A percentile compares a stretch with the other conserved stretches of the same genome.
Conservation (phyloP, 2,797 vertebrate species). For the Lindbergichthys nudifrons region DNA sequence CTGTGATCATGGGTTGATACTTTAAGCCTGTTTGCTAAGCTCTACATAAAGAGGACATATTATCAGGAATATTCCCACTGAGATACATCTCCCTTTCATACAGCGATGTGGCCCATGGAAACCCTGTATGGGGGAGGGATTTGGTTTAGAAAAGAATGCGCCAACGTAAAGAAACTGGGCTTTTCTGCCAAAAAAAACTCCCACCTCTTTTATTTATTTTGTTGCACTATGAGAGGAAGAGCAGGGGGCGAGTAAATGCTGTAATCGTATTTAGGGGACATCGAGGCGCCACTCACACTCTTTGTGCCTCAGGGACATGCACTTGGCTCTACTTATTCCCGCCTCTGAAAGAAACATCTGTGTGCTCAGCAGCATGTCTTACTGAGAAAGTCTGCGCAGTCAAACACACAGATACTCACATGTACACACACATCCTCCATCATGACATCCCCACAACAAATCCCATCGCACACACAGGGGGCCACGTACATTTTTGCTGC, state of each 20-base stretch:
- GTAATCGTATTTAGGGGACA: conserved; percentile 76
- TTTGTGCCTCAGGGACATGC: conserved; percentile 60
- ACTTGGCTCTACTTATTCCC: conserved; percentile 62
- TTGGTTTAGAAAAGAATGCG: conserved; percentile 46
- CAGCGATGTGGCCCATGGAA: conserved; percentile 46
- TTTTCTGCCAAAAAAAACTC: conserved; percentile 32
- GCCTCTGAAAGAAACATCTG: conserved; percentile 78
- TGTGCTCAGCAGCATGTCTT: conserved; percentile 45
- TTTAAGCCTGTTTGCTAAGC: conserved; percentile 13
- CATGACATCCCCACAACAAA: conserved; percentile 41
- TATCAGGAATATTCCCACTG: conserved; percentile 46
- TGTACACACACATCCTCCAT: conserved; percentile 27
- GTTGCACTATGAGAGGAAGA: conserved; percentile 59
- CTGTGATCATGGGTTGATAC: conserved; percentile 26
- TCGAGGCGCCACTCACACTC: conserved; percentile 59
- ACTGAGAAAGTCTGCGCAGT: conserved; percentile 51
- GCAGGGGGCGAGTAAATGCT: conserved; percentile 65
- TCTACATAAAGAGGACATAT: conserved; percentile 56
- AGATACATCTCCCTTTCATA: conserved; percentile 54
- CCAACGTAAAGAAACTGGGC: conserved; percentile 48
- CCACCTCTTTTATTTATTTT: conserved; percentile 70
- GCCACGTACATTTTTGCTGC: conserved; percentile 53
- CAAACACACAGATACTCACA: conserved; percentile 20
- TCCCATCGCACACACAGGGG: conserved; percentile 51
- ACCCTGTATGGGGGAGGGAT: conserved; percentile 56